Conservation (phyloP, 2,888 invertebrate genomes). For the Abrostola triplasia region DNA sequence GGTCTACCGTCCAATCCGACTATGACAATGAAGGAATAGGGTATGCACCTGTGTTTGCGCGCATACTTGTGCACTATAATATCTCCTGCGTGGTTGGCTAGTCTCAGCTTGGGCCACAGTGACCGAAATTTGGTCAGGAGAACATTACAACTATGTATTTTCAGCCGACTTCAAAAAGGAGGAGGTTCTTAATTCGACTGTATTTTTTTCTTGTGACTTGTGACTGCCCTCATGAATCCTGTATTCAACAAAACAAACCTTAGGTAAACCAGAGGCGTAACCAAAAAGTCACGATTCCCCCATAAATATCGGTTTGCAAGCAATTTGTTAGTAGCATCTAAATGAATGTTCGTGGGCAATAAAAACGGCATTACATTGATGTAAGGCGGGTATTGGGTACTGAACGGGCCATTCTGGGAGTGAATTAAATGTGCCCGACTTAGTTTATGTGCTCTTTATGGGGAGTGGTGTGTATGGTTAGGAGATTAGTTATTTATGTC, state of each 20-base stretch:
- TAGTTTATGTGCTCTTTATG: not conserved
- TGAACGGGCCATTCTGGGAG: conserved; percentile 24
- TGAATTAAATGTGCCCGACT: conserved; percentile 34
- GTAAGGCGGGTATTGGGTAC: conserved; percentile 20
- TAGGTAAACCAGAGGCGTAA: conserved; percentile 6
- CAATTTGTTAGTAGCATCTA: conserved; percentile 52
- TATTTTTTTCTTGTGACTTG: too few species aligned
- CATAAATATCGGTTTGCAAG: conserved; percentile 58
- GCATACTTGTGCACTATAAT: too few species aligned
- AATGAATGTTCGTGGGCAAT: conserved; percentile 57
- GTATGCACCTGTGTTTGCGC: too few species aligned
- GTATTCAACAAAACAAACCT: conserved; percentile 13
- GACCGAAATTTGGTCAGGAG: too few species aligned
- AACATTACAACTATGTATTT: too few species aligned
- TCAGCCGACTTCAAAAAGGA: too few species aligned
- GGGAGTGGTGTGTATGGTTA: not conserved
- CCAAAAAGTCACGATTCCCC: conserved; percentile 33
- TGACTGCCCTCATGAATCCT: not conserved
- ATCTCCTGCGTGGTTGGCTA: too few species aligned
- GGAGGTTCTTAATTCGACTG: too few species aligned
- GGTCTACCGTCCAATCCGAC: too few species aligned
- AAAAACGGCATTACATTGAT: conserved; percentile 55
- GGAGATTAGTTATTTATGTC: not conserved
- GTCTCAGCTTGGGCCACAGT: too few species aligned
- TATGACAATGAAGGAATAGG: too few species aligned